phyloP scores from a whole-genome alignment of 2,113 vertebrate genomes.

The Mus musculus region DNA sequence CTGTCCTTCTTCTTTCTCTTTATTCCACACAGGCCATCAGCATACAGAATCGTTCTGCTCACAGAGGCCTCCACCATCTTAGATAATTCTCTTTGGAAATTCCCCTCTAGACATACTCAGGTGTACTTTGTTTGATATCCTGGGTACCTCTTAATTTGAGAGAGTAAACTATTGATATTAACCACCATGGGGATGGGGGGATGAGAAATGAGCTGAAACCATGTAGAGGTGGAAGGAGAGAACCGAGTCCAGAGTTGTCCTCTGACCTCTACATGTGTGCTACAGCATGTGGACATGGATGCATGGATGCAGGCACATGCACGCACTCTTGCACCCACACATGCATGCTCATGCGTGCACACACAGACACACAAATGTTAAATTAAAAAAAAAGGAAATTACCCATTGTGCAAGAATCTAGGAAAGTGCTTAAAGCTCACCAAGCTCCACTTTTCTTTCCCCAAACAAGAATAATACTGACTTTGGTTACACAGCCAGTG shows the following conservation, averaged over 20 bases:
- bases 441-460: neutral
- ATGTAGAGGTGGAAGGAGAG: neutral
- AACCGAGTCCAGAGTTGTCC: neutral
- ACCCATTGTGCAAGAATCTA: neutral
- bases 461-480: neutral
- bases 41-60: neutral
- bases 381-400: neutral
- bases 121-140: neutral
- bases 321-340: neutral
- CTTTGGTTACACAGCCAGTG: neutral
- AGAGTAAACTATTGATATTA: neutral
- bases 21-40: neutral
- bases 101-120: neutral
- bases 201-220: neutral
- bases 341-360: neutral
- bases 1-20: neutral
- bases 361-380: no score
- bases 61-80: neutral
- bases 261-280: neutral
- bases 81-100: neutral
- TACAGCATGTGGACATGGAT: fast-evolving
- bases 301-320: no score
- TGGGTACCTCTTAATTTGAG: no score
- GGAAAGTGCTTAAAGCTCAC: neutral
- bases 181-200: neutral